Base-by-base conservation (phyloP, 2,113 vertebrate genomes). In the Desmodus rotundus region DNA sequence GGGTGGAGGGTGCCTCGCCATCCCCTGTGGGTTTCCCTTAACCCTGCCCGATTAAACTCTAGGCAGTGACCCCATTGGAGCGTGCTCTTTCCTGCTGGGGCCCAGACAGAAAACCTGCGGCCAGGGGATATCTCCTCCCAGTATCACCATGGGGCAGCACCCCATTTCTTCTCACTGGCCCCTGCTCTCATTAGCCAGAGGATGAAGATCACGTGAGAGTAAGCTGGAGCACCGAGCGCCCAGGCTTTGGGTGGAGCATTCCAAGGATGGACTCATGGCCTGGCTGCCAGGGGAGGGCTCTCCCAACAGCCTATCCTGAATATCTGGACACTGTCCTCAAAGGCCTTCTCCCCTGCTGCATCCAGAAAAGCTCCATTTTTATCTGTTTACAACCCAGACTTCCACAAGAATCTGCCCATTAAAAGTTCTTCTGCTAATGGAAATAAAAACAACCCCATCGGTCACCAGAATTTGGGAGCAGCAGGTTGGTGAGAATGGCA, bases 231-330 rank as follows among this genome's bases (percentile, higher is more conserved):
- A n/a, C n/a, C n/a, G n/a, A n/a, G n/a, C 22, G 16, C 63, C 80
- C 38, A 41, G 5, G 47, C 36, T 47, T 11, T 31, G 17, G 70
- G 36, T 22, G 78, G 38, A n/a, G 11, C n/a, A 20, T 36, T 20
- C n/a, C 9, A 1, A 58, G n/a, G 43, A n/a, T 36, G 61, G 36
- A 15, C 43, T 63, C 93, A 24, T 41, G 67, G 19, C 56, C n/a
- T 0, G 0, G n/a, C 50, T 61, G 20, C 2, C 2, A 41, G 47
- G 58, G 38, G 22, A 65, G 4, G 7, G 26, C 10, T 33, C 22
- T 9, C 13, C 9, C n/a, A 11, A 0, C 0, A 41, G 3, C n/a
- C 50, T 68, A 50, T 76, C 67, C 28, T 0, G 2, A n/a, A 24
- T 47, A 72, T 38, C 58, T 67, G 10, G 38, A 3, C 16, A 3